Conservation (phyloP, 37 sponge, comb jelly and placozoan species). For the Oopsacas minuta region DNA sequence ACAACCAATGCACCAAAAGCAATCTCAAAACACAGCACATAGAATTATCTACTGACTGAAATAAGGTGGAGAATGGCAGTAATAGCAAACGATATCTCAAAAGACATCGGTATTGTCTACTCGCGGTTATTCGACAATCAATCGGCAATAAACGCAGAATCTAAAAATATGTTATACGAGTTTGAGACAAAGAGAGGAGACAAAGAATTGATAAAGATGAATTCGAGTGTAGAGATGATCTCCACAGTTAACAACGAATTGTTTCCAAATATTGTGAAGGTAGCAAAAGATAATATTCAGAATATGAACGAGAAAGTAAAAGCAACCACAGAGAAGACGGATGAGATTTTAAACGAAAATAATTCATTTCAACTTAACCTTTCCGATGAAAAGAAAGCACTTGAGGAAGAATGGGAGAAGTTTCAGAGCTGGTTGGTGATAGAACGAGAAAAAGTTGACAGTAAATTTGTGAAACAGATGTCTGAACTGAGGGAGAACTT, state of each 20-base stretch:
- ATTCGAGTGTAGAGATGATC: background rate
- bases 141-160: slow-evolving; percentile 5
- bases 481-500: background rate
- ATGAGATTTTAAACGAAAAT: background rate
- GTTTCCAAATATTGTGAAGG: background rate
- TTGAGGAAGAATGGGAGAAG: background rate
- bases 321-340: background rate
- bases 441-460: background rate
- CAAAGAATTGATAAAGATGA: background rate
- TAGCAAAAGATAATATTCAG: background rate
- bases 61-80: background rate
- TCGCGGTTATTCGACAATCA: background rate
- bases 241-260: background rate
- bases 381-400: background rate
- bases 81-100: background rate
- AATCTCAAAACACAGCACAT: background rate
- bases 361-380: background rate
- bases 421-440: background rate
- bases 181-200: slow-evolving; percentile 16
- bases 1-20: background rate
- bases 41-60: background rate
- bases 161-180: slow-evolving; percentile 5
- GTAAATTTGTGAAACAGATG: background rate
- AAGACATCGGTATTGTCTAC: background rate
- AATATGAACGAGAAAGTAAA: background rate